A percentile compares a stretch with the other conserved stretches of the same genome.
Evolutionary conservation across 92 coral and sea anemone genomes (phyloP).

Genomic region (Zoanthus sociatus): DNA sequence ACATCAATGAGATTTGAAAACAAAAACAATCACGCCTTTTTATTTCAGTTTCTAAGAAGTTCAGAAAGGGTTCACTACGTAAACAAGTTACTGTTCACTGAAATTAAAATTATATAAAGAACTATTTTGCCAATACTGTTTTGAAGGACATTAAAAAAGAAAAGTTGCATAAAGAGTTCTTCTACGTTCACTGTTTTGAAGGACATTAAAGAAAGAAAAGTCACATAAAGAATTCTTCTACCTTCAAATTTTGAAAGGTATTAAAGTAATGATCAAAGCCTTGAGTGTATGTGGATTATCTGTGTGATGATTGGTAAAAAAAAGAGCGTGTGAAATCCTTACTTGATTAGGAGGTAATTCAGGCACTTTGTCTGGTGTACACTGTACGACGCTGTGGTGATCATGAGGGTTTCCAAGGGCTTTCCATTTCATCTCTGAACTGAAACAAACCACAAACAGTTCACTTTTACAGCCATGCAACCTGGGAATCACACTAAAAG

Average conservation of each 20-base stretch:
- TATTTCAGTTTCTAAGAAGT: too few species aligned
- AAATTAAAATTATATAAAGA: too few species aligned
- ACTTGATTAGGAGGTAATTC: conserved; percentile 96
- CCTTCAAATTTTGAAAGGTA: too few species aligned
- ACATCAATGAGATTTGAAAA: too few species aligned
- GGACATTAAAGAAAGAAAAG: not conserved
- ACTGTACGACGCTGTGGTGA: conserved; percentile 85
- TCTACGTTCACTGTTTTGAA: too few species aligned
- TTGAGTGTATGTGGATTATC: not conserved
- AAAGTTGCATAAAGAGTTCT: too few species aligned
- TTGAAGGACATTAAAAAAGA: too few species aligned
- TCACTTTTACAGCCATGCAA: not conserved
- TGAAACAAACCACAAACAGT: conserved; percentile 13
- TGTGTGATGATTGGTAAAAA: not conserved
- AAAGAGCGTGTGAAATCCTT: not conserved
- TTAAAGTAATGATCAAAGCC: not conserved
- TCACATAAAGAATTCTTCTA: too few species aligned
- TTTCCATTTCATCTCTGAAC: conserved; percentile 91
- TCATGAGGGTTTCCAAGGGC: conserved; percentile 86
- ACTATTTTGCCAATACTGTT: too few species aligned
- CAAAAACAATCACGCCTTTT: too few species aligned
- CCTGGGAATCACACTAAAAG: not conserved
- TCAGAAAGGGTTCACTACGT: too few species aligned
- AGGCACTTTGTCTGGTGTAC: conserved; percentile 94
- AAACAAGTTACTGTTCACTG: too few species aligned